Percentiles rank a stretch among this genome's conserved stretches.
These are phyloP conservation scores for Stigmatopora argus DNA, from an alignment of 2,113 vertebrate genomes.

Conservation along the genomic window DNA sequence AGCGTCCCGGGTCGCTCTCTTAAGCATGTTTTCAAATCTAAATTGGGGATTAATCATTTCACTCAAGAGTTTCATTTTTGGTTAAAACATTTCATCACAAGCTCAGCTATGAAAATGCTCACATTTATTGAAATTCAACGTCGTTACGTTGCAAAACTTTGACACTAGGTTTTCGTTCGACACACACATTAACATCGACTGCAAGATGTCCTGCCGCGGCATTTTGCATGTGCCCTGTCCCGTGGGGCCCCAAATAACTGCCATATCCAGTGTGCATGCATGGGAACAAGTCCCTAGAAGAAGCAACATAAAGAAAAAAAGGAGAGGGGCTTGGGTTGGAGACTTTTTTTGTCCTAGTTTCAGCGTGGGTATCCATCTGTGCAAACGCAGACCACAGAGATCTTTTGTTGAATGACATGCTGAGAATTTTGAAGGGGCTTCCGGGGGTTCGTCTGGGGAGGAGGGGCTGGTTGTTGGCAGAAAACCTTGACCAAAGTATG, in stretches of 20 bases:
- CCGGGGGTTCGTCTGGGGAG: not conserved
- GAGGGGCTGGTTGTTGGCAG: not conserved
- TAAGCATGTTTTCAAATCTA: too few species aligned
- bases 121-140: too few species aligned
- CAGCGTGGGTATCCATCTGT: slow-evolving; percentile 71
- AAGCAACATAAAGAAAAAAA: slow-evolving; percentile 23
- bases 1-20: too few species aligned
- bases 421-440: slow-evolving; percentile 22
- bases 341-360: slow-evolving; percentile 62
- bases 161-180: not conserved
- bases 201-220: slow-evolving; percentile 35
- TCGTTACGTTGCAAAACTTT: not conserved
- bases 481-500: not conserved
- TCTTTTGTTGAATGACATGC: slow-evolving; percentile 48
- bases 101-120: too few species aligned
- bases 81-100: too few species aligned
- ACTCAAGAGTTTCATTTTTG: too few species aligned
- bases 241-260: slow-evolving; percentile 63
- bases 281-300: slow-evolving; percentile 42
- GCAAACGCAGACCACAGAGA: slow-evolving; percentile 43
- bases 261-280: slow-evolving; percentile 40
- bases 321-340: slow-evolving; percentile 56
- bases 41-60: too few species aligned
- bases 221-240: slow-evolving; percentile 59
- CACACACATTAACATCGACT: not conserved